Conservation (phyloP, 1,140 invertebrate species). For the Thereuonema tuberculata region DNA sequence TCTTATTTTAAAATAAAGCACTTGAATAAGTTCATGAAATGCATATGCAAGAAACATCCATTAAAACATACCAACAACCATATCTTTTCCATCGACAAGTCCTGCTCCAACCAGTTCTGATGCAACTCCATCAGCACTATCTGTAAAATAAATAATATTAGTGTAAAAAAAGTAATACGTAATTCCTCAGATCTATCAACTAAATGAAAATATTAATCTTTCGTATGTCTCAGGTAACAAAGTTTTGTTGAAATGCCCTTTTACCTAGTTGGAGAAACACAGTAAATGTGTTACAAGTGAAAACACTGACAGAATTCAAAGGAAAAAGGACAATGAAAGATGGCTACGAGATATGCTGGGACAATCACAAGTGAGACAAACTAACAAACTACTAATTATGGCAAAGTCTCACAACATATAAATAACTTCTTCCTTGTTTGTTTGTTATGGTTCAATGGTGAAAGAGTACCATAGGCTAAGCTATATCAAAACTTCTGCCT, state of each 20-base stretch:
- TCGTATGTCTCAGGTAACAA: background rate
- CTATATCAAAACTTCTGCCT: too few relatives aligned
- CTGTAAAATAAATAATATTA: constrained; percentile 29
- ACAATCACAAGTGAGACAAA: too few relatives aligned
- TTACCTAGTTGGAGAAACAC: background rate
- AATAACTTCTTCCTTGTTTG: too few relatives aligned
- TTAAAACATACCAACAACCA: constrained; percentile 44
- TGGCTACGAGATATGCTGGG: too few relatives aligned
- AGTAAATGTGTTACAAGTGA: background rate
- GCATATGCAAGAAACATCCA: too few relatives aligned
- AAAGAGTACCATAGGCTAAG: too few relatives aligned
- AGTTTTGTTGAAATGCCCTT: background rate
- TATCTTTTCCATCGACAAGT: constrained; percentile 79
- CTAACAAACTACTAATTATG: too few relatives aligned
- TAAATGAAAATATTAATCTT: constrained; percentile 2
- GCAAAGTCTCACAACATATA: too few relatives aligned
- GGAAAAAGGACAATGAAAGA: background rate
- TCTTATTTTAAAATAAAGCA: too few relatives aligned
- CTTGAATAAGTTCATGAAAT: too few relatives aligned
- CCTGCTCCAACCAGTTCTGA: constrained; percentile 86
- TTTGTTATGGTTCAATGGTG: too few relatives aligned
- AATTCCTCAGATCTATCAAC: too few relatives aligned
- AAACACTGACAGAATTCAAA: background rate
- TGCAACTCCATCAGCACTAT: constrained; percentile 87
- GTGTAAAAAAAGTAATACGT: constrained; percentile 10